Evolutionary conservation across 2,797 vertebrate genomes (phyloP).

Genomic region (Sebastiscus tertius): DNA sequence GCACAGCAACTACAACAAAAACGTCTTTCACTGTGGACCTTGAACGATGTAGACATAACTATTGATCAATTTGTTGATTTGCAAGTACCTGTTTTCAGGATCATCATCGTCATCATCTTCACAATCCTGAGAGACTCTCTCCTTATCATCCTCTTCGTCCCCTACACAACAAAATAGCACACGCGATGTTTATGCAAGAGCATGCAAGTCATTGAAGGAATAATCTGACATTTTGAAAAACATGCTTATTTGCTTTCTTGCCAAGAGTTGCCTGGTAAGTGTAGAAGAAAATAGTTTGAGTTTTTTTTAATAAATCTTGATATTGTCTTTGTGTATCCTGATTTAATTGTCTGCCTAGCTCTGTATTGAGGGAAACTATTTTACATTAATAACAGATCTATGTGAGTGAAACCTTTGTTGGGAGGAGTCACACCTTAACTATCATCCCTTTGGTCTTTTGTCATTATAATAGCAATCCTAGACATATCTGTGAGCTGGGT

Average conservation of each 20-base stretch:
- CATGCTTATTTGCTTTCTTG: neutral
- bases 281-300: neutral
- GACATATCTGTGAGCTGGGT: neutral
- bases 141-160: constrained; percentile 89
- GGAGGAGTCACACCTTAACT: neutral
- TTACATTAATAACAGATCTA: too few relatives aligned
- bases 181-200: neutral
- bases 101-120: constrained; percentile 92
- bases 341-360: too few relatives aligned
- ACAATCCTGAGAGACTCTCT: constrained; percentile 78
- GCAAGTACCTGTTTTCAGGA: constrained; percentile 94
- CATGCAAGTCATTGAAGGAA: neutral
- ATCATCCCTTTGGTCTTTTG: neutral
- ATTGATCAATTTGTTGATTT: neutral
- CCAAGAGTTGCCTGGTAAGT: neutral
- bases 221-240: neutral
- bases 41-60: neutral
- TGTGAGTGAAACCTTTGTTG: too few relatives aligned
- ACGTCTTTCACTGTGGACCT: neutral
- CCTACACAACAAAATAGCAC: constrained; percentile 75
- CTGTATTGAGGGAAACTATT: too few relatives aligned
- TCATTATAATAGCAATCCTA: neutral
- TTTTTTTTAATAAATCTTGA: neutral
- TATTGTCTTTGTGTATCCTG: too few relatives aligned
- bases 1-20: neutral